Percentiles rank a stretch among this genome's conserved stretches.
Conservation (phyloP, 2,113 vertebrate genomes). For the Merops nubicus region DNA sequence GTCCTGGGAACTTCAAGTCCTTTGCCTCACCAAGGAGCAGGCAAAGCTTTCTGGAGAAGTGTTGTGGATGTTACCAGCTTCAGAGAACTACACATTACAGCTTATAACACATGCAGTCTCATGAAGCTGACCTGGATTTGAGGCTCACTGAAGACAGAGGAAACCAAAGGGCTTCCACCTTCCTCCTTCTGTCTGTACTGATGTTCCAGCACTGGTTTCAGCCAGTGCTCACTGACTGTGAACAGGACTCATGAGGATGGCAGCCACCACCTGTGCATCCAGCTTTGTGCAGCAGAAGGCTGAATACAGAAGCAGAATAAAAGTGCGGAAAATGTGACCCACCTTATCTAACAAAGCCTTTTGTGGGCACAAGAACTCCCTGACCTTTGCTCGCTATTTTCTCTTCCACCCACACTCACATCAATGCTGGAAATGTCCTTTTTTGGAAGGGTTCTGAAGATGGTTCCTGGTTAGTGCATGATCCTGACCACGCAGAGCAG, state of each 20-base stretch:
- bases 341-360: not conserved
- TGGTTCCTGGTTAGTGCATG: not conserved
- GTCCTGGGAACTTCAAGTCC: not conserved
- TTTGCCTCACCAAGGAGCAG: not conserved
- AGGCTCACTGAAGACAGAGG: not conserved
- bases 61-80: not conserved
- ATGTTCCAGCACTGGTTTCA: not conserved
- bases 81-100: not conserved
- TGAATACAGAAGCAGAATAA: not conserved
- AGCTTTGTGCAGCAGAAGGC: rapidly evolving
- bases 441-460: not conserved
- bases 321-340: not conserved
- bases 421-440: not conserved
- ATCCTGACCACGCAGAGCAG: rapidly evolving
- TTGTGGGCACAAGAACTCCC: not conserved
- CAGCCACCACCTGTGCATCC: not conserved
- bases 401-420: not conserved
- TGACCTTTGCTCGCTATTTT: not conserved
- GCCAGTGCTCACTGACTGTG: rapidly evolving
- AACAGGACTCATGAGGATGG: not conserved
- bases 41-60: not conserved
- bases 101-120: rapidly evolving
- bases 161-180: not conserved
- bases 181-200: not conserved
- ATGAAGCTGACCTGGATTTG: not conserved